Percentiles rank a stretch among this genome's conserved stretches.
phyloP scores from a whole-genome alignment of 2,888 invertebrate genomes.

The Zaprionus obscuricornis region DNA sequence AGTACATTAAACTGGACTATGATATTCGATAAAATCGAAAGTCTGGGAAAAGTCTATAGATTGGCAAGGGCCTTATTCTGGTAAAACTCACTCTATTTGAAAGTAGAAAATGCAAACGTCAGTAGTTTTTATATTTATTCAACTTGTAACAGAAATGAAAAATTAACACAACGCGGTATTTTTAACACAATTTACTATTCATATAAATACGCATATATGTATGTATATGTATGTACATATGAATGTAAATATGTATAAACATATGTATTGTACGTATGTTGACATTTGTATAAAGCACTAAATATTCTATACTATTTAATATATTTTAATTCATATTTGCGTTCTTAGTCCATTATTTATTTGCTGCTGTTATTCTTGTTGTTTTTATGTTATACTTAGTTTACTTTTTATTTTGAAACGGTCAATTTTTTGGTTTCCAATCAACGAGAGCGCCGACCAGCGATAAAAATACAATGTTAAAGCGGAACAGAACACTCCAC shows the following conservation, averaged over 20 bases:
- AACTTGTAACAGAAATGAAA: slow-evolving; percentile 35
- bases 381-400: slow-evolving; percentile 12
- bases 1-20: no score
- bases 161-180: slow-evolving; percentile 42
- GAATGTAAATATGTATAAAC: neutral
- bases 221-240: slow-evolving; percentile 1
- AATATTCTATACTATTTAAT: slow-evolving; percentile 23
- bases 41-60: no score
- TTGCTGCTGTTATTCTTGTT: neutral
- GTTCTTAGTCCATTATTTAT: neutral
- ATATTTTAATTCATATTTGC: slow-evolving; percentile 17
- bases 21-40: no score
- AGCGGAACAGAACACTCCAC: slow-evolving; percentile 43
- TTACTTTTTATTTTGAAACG: slow-evolving; percentile 49
- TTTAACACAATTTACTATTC: slow-evolving; percentile 55
- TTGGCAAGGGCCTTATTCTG: no score
- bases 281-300: no score
- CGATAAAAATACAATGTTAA: no score
- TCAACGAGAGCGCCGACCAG: slow-evolving; percentile 13
- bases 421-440: slow-evolving; percentile 29
- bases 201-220: slow-evolving; percentile 15
- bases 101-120: slow-evolving; percentile 5
- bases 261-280: slow-evolving; percentile 3
- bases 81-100: neutral
- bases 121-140: slow-evolving; percentile 8